phyloP scores from a whole-genome alignment of 2,797 vertebrate genomes.

The Rhyacichthys aspro region DNA sequence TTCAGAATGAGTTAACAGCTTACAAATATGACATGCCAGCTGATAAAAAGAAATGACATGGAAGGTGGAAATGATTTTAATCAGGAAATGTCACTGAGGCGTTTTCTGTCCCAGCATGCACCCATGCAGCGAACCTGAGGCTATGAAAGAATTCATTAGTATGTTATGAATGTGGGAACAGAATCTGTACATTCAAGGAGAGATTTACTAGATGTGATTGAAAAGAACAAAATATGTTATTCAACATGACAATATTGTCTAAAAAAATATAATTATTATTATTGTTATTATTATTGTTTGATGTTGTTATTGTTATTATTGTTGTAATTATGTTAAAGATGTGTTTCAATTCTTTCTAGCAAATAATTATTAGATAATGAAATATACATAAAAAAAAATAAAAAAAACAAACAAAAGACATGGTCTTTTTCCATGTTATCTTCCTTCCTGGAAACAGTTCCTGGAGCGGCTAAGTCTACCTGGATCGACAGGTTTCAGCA shows the following conservation, averaged over 20 bases:
- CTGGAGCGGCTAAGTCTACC: not conserved
- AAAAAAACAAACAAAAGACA: not conserved
- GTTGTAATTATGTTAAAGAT: no score
- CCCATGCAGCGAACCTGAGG: conserved; percentile 23
- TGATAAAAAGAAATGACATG: conserved; percentile 47
- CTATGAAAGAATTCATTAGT: conserved; percentile 9
- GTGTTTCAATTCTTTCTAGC: no score
- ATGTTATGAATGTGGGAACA: conserved; percentile 3
- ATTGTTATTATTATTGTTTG: no score
- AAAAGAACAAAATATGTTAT: not conserved
- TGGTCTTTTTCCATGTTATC: not conserved
- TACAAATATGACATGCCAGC: conserved; percentile 39
- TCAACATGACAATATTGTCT: not conserved
- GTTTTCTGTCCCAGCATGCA: conserved; percentile 37
- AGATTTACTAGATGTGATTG: not conserved
- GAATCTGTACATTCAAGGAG: not conserved
- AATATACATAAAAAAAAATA: no score
- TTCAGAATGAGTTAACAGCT: conserved; percentile 21
- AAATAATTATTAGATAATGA: no score
- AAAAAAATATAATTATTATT: no score
- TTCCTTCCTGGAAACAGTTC: conserved; percentile 1
- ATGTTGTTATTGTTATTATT: no score
- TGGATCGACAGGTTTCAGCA: conserved; percentile 27
- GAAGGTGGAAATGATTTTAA: conserved; percentile 56
- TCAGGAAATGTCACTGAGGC: conserved; percentile 51